Evolutionary conservation across 2,113 vertebrate species (phyloP).

Genomic region (Phylloscopus whistleri): DNA sequence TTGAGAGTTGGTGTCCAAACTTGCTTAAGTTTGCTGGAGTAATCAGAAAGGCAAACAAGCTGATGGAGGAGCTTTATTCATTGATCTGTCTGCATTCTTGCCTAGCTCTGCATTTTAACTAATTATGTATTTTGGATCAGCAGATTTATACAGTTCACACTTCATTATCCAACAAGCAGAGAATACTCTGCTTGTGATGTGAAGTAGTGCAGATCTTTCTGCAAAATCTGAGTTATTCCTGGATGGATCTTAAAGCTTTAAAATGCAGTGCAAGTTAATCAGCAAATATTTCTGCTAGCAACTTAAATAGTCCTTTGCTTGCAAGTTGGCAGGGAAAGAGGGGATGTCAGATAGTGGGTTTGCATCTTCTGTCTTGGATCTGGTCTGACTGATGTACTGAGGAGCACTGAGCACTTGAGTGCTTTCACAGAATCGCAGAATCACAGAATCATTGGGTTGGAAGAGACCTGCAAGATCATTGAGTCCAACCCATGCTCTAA

Average conservation of each 20-base stretch:
- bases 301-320: neutral
- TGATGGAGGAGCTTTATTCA: slow-evolving; percentile 8
- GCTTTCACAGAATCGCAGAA: neutral
- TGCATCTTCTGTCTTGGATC: neutral
- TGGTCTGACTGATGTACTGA: neutral
- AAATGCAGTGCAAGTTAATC: neutral
- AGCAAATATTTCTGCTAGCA: neutral
- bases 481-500: neutral
- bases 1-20: neutral
- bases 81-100: slow-evolving; percentile 38
- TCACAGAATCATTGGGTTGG: neutral
- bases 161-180: slow-evolving; percentile 25
- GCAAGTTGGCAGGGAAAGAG: neutral
- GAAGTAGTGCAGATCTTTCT: neutral
- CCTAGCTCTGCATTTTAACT: neutral
- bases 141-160: slow-evolving; percentile 19
- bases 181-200: neutral
- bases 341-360: neutral
- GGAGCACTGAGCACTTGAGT: neutral
- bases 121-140: slow-evolving; percentile 6
- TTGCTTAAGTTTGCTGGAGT: neutral
- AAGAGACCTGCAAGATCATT: neutral
- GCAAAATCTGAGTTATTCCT: neutral
- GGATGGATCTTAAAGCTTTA: neutral
- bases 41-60: slow-evolving; percentile 32